phyloP scores from a whole-genome alignment of 2,113 vertebrate species.

The Albula goreensis region DNA sequence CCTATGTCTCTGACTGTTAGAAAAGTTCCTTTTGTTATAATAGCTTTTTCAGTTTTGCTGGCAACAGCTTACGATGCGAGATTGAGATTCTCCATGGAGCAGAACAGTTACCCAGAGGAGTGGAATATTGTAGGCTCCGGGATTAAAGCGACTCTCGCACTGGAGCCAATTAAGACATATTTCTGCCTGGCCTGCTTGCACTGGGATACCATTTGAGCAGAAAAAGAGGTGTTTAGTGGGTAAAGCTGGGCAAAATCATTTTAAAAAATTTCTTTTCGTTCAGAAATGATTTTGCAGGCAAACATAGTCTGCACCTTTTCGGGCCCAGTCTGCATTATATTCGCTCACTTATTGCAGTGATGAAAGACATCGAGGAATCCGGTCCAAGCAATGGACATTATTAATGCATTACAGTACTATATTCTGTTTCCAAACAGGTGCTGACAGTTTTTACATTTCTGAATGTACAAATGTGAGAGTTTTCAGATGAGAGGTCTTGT shows the following conservation, averaged over 20 bases:
- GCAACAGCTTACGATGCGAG: slow-evolving; percentile 19
- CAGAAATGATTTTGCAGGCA: slow-evolving; percentile 20
- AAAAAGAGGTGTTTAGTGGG: slow-evolving; percentile 37
- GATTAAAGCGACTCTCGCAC: background rate
- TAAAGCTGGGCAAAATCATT: slow-evolving; percentile 19
- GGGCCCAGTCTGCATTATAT: background rate
- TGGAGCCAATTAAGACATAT: background rate
- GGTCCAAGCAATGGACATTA: background rate
- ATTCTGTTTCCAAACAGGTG: background rate
- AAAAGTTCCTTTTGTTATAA: slow-evolving; percentile 27
- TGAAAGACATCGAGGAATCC: background rate
- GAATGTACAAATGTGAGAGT: background rate
- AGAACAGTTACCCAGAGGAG: slow-evolving; percentile 24
- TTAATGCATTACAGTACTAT: background rate
- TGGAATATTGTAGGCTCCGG: background rate
- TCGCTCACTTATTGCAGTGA: background rate
- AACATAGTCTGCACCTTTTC: background rate
- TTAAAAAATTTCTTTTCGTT: slow-evolving; percentile 8
- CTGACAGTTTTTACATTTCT: background rate
- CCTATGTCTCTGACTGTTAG: slow-evolving; percentile 11
- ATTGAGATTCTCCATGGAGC: slow-evolving; percentile 20
- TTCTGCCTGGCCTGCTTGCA: background rate
- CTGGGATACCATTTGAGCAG: slow-evolving; percentile 18
- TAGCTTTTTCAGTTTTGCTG: slow-evolving; percentile 39
- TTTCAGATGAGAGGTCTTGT: background rate